phyloP scores from a whole-genome alignment of 92 coral and sea anemone species.

The Blastomussa wellsi region DNA sequence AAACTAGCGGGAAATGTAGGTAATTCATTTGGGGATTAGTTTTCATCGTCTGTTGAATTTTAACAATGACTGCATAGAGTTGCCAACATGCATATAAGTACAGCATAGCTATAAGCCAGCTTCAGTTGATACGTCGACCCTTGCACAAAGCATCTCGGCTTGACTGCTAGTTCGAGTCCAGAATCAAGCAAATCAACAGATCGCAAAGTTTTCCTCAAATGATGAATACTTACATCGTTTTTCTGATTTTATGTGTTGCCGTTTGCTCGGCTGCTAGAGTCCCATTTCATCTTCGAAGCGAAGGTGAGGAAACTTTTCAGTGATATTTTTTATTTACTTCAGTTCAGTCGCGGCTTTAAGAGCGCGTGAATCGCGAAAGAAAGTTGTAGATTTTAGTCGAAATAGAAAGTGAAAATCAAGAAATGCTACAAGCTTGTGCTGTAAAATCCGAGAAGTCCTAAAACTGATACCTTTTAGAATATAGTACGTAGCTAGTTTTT shows the following conservation, averaged over 20 bases:
- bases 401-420: neutral
- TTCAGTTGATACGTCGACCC: neutral
- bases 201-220: neutral
- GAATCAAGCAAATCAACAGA: too few species aligned
- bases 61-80: neutral
- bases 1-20: too few species aligned
- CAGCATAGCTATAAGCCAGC: neutral
- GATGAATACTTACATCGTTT: neutral
- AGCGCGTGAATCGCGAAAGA: neutral
- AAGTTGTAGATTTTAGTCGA: neutral
- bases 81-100: neutral
- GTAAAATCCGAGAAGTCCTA: too few species aligned
- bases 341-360: neutral
- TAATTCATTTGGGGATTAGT: too few species aligned
- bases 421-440: too few species aligned
- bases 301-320: neutral
- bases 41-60: too few species aligned
- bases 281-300: neutral
- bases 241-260: neutral
- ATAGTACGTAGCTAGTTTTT: neutral
- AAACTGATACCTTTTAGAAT: too few species aligned
- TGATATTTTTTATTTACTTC: too few species aligned
- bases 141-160: neutral
- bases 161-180: neutral
- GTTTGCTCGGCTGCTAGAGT: neutral